Evolutionary conservation across 2,888 invertebrate species (phyloP).

Genomic region (Campoplex nolae): DNA sequence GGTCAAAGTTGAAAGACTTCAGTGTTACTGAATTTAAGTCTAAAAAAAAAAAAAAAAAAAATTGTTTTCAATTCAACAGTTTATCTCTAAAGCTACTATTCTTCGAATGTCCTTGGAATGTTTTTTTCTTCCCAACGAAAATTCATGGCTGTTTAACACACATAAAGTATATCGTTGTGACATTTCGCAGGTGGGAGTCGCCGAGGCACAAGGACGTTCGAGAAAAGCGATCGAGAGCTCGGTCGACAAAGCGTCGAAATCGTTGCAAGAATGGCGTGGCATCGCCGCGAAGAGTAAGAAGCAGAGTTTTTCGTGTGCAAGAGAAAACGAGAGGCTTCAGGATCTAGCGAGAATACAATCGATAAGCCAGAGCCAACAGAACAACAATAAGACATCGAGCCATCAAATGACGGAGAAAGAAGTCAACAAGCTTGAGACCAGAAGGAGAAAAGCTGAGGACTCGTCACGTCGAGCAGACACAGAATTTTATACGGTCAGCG

Average conservation of each 20-base stretch:
- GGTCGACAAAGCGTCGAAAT: constrained; percentile 94
- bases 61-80: neutral
- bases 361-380: constrained; percentile 87
- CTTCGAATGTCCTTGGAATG: neutral
- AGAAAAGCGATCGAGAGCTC: constrained; percentile 87
- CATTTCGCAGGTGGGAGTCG: constrained; percentile 87
- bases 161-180: neutral
- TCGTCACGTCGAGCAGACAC: constrained; percentile 96
- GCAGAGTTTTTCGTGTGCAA: constrained; percentile 93
- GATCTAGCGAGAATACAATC: constrained; percentile 87
- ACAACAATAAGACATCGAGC: constrained; percentile 83
- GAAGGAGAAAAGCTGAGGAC: constrained; percentile 95
- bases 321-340: constrained; percentile 96
- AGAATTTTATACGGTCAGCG: constrained; percentile 96
- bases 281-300: constrained; percentile 96
- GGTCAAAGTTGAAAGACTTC: too few species aligned
- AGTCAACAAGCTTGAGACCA: constrained; percentile 92
- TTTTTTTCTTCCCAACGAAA: constrained; percentile 12
- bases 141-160: neutral
- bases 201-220: constrained; percentile 86
- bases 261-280: constrained; percentile 93
- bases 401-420: constrained; percentile 87
- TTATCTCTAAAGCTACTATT: neutral
- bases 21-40: too few species aligned
- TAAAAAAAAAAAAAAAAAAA: neutral